Evolutionary conservation across 1,140 invertebrate genomes (phyloP), one percentile per base, ranked within the genome.

Genomic region (Doryteuthis pealeii): DNA sequence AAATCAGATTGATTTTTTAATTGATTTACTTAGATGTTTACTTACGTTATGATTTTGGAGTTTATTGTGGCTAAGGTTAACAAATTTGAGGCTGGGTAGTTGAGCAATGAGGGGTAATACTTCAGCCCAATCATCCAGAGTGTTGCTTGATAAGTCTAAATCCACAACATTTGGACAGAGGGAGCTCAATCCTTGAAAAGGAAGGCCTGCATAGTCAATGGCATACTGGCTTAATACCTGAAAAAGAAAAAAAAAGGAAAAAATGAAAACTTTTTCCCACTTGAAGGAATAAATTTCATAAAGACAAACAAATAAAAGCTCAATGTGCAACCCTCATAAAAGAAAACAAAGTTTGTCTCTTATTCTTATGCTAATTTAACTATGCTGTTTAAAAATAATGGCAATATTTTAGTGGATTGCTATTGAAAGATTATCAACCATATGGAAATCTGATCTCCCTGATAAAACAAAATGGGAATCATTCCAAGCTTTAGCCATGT

Each of bases 91-190:
- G 62, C 77, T 74, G 6, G 77, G 80, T 14, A 84, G 75, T 35
- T 84, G 72, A 18, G 76, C 77, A n/a, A 84, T 62, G 28, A 84
- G 77, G 43, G 78, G 71, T 31, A 84, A 58, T 28, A 80, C 70
- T 68, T 84, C 82, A 67, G 72, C 70, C 81, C 83, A 84, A 69
- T 74, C 75, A 18, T 77, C 72, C 4, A 84, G 72, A 10, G 69
- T 40, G 70, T 84, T 84, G 40, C 74, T 77, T n/a, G 82, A 80
- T 18, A 84, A 76, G 69, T 84, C 82, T 71, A 84, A 76, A 71
- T 84, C 83, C 71, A 79, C 77, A 8, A 84, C 78, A 75, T 84
- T 84, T 14, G 83, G 83, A 75, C 83, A 84, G 14, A 84, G 58
- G 14, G 78, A 77, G 15, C 54, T 65, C 22, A 84, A 71, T 6